Percentiles rank a stretch among this genome's conserved stretches.
phyloP scores from a whole-genome alignment of 2,113 vertebrate genomes.

The Vidua chalybeata region DNA sequence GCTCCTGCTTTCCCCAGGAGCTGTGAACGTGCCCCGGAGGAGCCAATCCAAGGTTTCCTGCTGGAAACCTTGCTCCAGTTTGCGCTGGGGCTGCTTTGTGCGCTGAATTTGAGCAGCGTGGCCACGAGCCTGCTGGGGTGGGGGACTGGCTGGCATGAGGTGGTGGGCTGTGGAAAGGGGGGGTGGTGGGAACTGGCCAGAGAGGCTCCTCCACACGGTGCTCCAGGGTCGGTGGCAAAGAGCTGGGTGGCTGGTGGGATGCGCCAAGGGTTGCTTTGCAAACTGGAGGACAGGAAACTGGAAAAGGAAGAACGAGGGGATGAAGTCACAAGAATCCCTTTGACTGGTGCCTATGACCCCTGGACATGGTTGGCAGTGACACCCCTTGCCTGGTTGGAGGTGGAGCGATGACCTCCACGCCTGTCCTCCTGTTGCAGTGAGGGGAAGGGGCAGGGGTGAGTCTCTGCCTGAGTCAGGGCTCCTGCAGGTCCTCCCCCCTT shows the following conservation, averaged over 20 bases:
- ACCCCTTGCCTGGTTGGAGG: background rate
- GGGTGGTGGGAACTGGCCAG: accelerated
- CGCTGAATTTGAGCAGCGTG: background rate
- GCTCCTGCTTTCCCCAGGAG: background rate
- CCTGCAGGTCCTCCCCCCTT: background rate
- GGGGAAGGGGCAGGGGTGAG: background rate
- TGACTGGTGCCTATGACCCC: background rate
- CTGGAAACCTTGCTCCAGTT: background rate
- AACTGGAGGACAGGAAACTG: background rate
- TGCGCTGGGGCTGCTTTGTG: background rate
- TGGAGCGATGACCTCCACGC: background rate
- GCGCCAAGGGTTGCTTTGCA: background rate
- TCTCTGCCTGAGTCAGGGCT: accelerated
- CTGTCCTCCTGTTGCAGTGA: background rate
- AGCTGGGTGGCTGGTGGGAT: background rate
- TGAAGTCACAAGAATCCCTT: background rate
- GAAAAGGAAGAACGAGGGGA: background rate
- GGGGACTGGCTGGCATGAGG: accelerated
- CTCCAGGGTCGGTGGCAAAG: background rate
- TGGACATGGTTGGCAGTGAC: background rate
- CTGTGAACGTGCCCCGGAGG: background rate
- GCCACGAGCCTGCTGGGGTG: accelerated
- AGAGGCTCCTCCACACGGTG: background rate
- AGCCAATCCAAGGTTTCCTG: background rate
- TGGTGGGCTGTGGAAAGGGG: background rate